Percentiles rank a stretch among this genome's conserved stretches.
These are phyloP conservation scores for Riparia riparia DNA, from an alignment of 2,113 vertebrate genomes.

Conservation along the genomic window DNA sequence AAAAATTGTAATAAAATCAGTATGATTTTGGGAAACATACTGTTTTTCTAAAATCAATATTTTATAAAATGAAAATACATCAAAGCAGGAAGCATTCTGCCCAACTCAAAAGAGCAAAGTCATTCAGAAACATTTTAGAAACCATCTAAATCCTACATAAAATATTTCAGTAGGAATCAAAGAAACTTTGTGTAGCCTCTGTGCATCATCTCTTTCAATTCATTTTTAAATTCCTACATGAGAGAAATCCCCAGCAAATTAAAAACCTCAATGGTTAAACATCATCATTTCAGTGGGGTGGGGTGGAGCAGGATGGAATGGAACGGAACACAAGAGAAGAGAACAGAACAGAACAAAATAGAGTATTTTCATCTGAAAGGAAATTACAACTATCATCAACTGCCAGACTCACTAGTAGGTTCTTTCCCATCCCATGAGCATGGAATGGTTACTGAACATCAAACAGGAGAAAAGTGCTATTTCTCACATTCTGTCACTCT, in stretches of 20 bases:
- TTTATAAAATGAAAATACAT: neutral
- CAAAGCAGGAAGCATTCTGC: neutral
- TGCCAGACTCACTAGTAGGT: neutral
- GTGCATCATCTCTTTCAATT: neutral
- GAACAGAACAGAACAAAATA: neutral
- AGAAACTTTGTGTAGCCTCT: neutral
- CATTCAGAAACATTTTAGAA: neutral
- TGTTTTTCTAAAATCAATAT: neutral
- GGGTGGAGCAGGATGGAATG: neutral
- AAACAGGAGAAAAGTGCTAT: rapidly evolving
- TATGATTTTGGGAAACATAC: neutral
- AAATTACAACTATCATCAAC: neutral
- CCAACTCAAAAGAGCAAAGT: neutral
- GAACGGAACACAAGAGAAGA: neutral
- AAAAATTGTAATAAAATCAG: neutral
- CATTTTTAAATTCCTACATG: neutral
- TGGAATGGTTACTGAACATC: neutral
- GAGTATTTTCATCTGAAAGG: neutral
- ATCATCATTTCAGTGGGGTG: neutral
- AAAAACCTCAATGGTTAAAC: neutral
- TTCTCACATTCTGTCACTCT: neutral
- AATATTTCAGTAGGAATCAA: neutral
- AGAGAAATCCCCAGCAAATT: neutral
- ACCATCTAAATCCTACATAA: neutral
- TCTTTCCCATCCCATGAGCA: neutral